phyloP scores from a whole-genome alignment of 2,888 invertebrate species.

The Chironomus riparius region DNA sequence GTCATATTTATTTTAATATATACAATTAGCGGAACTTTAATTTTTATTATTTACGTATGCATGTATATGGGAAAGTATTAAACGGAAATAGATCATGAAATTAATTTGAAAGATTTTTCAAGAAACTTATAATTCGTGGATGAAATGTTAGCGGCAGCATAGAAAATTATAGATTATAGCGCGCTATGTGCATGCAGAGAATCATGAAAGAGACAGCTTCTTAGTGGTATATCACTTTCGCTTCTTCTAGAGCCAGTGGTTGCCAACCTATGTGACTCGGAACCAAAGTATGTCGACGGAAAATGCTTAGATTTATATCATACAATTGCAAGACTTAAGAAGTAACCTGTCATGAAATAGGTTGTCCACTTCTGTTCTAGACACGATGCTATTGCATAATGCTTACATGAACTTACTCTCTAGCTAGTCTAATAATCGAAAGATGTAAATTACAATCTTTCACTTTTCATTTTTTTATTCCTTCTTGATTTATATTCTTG shows the following conservation, averaged over 20 bases:
- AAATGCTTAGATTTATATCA: too few species aligned
- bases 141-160: background rate
- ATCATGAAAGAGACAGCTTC: too few species aligned
- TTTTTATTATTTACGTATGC: background rate
- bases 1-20: background rate
- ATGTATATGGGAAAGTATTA: background rate
- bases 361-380: too few species aligned
- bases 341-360: too few species aligned
- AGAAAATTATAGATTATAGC: too few species aligned
- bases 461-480: background rate
- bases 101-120: background rate
- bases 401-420: background rate
- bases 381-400: too few species aligned
- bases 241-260: too few species aligned
- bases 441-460: constrained; percentile 1
- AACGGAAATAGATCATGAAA: constrained; percentile 10
- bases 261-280: too few species aligned
- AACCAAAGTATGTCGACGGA: too few species aligned
- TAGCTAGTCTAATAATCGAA: background rate
- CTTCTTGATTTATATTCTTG: background rate
- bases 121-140: background rate
- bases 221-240: too few species aligned
- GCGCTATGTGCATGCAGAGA: too few species aligned
- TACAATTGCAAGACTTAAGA: too few species aligned
- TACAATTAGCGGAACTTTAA: constrained; percentile 5